These are phyloP conservation scores for Upupa epops DNA, from an alignment of 2,113 vertebrate genomes.

Conservation along the genomic window DNA sequence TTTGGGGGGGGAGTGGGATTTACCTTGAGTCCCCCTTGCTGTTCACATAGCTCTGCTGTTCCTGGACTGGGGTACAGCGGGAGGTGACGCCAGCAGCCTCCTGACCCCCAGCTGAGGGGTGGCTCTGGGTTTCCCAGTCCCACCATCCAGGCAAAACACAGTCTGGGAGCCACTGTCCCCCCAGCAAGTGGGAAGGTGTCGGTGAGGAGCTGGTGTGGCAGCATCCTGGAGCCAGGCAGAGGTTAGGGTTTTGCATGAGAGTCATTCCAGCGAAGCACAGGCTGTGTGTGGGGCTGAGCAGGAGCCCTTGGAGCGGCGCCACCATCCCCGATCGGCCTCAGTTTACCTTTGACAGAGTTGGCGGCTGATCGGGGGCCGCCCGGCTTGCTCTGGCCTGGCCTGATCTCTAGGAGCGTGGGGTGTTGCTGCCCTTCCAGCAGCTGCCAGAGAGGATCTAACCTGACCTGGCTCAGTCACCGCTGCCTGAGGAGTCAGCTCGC, in stretches of 20 bases:
- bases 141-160: accelerated
- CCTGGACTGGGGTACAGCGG: background rate
- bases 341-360: background rate
- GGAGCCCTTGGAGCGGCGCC: background rate
- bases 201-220: background rate
- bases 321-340: background rate
- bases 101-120: background rate
- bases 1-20: background rate
- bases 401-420: background rate
- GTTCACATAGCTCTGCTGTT: accelerated
- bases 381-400: background rate
- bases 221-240: background rate
- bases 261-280: background rate
- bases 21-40: accelerated
- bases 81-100: background rate
- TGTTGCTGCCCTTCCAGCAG: background rate
- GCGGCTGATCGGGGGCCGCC: background rate
- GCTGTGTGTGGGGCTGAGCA: background rate
- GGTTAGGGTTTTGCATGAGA: background rate
- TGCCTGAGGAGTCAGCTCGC: accelerated
- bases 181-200: accelerated
- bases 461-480: background rate
- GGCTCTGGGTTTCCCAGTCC: too few relatives aligned
- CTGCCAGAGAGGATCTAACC: background rate
- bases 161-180: background rate